Evolutionary conservation across 1,140 invertebrate species (phyloP).

Genomic region (Conus betulinus): DNA sequence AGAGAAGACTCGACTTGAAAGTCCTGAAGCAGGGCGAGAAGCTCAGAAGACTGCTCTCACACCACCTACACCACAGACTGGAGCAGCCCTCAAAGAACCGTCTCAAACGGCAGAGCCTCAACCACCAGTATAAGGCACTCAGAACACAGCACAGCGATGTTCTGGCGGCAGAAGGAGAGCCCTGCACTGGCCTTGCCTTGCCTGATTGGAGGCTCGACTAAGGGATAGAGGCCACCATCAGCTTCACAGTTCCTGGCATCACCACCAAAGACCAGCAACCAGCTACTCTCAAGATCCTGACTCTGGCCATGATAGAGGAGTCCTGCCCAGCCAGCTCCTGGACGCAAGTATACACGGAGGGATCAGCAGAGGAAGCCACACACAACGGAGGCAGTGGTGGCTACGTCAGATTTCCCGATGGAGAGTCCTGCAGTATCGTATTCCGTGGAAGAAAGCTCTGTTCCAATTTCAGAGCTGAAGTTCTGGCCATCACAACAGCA

Average conservation of each 20-base stretch:
- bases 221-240: neutral
- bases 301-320: slow-evolving; percentile 19
- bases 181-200: too few species aligned
- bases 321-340: neutral
- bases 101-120: slow-evolving; percentile 36
- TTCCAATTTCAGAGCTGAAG: slow-evolving; percentile 14
- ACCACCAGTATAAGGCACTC: slow-evolving; percentile 27
- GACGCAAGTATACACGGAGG: slow-evolving; percentile 6
- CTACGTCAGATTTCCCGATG: neutral
- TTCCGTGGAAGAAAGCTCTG: neutral
- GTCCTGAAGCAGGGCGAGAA: slow-evolving; percentile 12
- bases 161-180: neutral
- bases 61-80: slow-evolving; percentile 26
- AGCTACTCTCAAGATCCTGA: neutral
- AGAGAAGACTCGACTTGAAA: slow-evolving; percentile 1
- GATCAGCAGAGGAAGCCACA: slow-evolving; percentile 5
- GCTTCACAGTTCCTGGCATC: slow-evolving; percentile 1
- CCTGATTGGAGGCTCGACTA: neutral
- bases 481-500: slow-evolving; percentile 10
- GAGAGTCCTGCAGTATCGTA: neutral
- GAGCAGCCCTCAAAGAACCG: slow-evolving; percentile 31
- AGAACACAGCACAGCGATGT: slow-evolving; percentile 9
- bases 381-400: slow-evolving; percentile 13
- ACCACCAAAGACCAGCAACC: slow-evolving; percentile 7
- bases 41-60: slow-evolving; percentile 27